Evolutionary conservation across 2,113 vertebrate genomes (phyloP).

Genomic region (Rhinoptilus africanus): DNA sequence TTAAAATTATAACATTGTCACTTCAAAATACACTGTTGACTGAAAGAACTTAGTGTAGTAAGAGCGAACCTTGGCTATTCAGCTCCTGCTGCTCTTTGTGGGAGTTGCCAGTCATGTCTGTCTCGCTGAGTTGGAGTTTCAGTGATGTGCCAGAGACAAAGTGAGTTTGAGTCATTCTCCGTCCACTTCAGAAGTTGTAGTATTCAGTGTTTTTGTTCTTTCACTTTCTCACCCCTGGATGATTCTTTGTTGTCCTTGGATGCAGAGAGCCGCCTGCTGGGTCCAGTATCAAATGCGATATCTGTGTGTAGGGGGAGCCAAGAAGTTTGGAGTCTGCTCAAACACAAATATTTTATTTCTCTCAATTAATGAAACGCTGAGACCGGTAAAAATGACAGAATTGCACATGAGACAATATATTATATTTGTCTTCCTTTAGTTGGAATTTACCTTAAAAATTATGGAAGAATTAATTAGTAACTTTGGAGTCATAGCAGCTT

Average conservation of each 20-base stretch:
- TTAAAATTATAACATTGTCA: fast-evolving
- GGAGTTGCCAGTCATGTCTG: neutral
- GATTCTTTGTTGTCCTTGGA: neutral
- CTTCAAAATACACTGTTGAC: neutral
- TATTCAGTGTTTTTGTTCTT: neutral
- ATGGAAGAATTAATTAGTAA: neutral
- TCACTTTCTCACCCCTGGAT: neutral
- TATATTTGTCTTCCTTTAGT: neutral
- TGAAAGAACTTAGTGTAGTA: neutral
- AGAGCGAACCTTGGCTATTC: neutral
- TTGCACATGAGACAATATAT: fast-evolving
- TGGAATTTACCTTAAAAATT: neutral
- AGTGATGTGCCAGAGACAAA: neutral
- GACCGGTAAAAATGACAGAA: fast-evolving
- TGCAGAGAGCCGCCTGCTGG: neutral
- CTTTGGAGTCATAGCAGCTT: neutral
- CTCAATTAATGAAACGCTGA: neutral
- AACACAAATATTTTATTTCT: neutral
- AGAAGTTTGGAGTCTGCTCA: neutral
- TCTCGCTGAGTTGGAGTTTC: neutral
- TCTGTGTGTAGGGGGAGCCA: neutral
- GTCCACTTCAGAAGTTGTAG: neutral
- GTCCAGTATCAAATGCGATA: neutral
- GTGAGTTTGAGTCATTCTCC: neutral
- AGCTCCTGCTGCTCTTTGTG: fast-evolving